Conservation (phyloP, 2,888 invertebrate genomes). For the Pteria penguin region DNA sequence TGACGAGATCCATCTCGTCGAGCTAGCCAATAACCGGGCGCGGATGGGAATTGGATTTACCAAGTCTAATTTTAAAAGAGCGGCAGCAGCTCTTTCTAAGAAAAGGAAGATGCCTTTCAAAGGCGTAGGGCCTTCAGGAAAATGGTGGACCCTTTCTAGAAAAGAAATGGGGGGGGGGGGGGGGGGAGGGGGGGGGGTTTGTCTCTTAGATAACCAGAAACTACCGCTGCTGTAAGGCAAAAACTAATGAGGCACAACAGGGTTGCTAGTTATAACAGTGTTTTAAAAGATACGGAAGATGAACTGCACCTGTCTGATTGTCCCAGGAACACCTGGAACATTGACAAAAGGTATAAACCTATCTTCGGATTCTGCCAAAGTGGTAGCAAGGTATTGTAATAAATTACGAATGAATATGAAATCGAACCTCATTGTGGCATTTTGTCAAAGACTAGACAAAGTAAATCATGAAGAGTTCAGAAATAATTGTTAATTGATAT, state of each 20-base stretch:
- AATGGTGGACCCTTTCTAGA: constrained; percentile 19
- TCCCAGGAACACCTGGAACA: constrained; percentile 6
- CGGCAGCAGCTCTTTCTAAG: constrained; percentile 1
- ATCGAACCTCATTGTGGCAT: too few relatives aligned
- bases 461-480: too few relatives aligned
- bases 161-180: not conserved
- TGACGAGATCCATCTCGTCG: constrained; percentile 3
- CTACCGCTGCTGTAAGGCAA: constrained; percentile 10
- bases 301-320: not conserved
- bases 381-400: constrained; percentile 21
- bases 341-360: constrained; percentile 5
- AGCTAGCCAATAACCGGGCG: not conserved
- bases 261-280: not conserved
- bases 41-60: constrained; percentile 21
- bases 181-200: too few relatives aligned
- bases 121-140: constrained; percentile 9
- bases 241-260: constrained; percentile 9
- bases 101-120: constrained; percentile 17
- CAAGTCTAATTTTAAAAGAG: constrained; percentile 6
- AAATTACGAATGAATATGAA: too few relatives aligned
- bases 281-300: not conserved
- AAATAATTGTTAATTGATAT: too few relatives aligned
- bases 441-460: too few relatives aligned
- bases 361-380: not conserved
- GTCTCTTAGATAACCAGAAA: constrained; percentile 13